Percentiles rank a stretch among this genome's conserved stretches.
Evolutionary conservation across 2,113 vertebrate genomes (phyloP).

Genomic region (Oplegnathus fasciatus): DNA sequence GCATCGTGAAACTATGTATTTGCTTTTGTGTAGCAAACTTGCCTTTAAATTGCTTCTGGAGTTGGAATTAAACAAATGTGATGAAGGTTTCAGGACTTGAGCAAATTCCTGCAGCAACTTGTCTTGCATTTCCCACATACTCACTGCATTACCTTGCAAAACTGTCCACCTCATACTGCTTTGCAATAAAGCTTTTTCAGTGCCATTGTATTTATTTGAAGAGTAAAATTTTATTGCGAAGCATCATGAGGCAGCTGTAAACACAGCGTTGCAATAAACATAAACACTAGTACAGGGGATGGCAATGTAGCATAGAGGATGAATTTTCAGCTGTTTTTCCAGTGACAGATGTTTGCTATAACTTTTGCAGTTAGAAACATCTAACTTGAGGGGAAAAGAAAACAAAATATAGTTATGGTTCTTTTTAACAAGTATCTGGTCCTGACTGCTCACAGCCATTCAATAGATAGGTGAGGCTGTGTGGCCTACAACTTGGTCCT

Average conservation of each 20-base stretch:
- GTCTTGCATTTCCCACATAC: neutral
- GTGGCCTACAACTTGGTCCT: neutral
- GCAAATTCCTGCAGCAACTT: neutral
- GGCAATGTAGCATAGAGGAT: neutral
- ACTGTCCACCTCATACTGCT: slow-evolving; percentile 5
- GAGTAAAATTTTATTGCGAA: slow-evolving; percentile 49
- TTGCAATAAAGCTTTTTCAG: slow-evolving; percentile 36
- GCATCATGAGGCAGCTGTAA: slow-evolving; percentile 55
- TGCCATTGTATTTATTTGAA: slow-evolving; percentile 50
- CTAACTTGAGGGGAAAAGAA: slow-evolving; percentile 19
- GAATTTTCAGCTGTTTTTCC: slow-evolving; percentile 18
- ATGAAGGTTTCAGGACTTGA: neutral
- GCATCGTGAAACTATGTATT: neutral
- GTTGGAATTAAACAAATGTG: neutral
- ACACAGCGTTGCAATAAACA: slow-evolving; percentile 34
- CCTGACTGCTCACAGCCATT: neutral
- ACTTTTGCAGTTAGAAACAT: slow-evolving; percentile 26
- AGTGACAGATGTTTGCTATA: slow-evolving; percentile 38
- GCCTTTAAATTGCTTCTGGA: neutral
- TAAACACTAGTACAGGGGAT: neutral
- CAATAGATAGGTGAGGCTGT: neutral
- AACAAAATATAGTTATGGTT: slow-evolving; percentile 20
- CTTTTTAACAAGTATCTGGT: slow-evolving; percentile 6
- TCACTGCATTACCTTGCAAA: neutral
- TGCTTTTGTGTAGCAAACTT: neutral